Evolutionary conservation across 2,113 vertebrate species (phyloP).

Genomic region (Chaenogobius annularis): DNA sequence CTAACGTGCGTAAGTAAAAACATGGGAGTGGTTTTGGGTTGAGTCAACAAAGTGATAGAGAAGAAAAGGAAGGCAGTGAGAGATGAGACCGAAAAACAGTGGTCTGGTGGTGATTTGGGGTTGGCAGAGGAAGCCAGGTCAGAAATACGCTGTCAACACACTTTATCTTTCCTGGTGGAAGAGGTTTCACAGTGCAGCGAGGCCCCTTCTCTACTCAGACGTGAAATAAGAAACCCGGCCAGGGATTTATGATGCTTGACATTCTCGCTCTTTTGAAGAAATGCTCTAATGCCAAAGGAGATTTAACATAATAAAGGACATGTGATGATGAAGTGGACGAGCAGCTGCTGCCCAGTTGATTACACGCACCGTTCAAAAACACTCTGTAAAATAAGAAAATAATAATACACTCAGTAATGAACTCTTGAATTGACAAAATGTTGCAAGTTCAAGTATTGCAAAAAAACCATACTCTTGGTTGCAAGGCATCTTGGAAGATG

Average conservation of each 20-base stretch:
- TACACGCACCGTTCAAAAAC: not conserved
- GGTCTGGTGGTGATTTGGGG: constrained; percentile 31
- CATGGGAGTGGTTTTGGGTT: not conserved
- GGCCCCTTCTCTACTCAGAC: constrained; percentile 21
- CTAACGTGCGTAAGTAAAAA: constrained; percentile 19
- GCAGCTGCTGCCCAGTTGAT: constrained; percentile 26
- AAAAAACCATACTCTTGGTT: too few relatives aligned
- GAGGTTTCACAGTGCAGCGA: constrained; percentile 22
- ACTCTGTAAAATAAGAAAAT: not conserved
- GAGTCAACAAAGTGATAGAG: constrained; percentile 29
- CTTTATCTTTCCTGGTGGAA: constrained; percentile 36
- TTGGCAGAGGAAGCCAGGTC: constrained; percentile 31
- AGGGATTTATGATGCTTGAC: constrained; percentile 39
- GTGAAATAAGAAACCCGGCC: constrained; percentile 32
- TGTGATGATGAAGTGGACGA: constrained; percentile 3
- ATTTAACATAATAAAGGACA: constrained; percentile 23
- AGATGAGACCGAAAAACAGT: constrained; percentile 18
- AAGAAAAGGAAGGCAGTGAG: not conserved
- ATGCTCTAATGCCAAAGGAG: constrained; percentile 20
- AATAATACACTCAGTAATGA: not conserved
- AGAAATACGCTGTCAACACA: constrained; percentile 34
- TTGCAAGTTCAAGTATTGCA: too few relatives aligned
- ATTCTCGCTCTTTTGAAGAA: constrained; percentile 20
- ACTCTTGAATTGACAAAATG: too few relatives aligned
- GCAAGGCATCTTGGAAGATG: too few relatives aligned